Evolutionary conservation across 2,797 vertebrate species (phyloP).

Genomic region (Phrynocephalus guinanensis): DNA sequence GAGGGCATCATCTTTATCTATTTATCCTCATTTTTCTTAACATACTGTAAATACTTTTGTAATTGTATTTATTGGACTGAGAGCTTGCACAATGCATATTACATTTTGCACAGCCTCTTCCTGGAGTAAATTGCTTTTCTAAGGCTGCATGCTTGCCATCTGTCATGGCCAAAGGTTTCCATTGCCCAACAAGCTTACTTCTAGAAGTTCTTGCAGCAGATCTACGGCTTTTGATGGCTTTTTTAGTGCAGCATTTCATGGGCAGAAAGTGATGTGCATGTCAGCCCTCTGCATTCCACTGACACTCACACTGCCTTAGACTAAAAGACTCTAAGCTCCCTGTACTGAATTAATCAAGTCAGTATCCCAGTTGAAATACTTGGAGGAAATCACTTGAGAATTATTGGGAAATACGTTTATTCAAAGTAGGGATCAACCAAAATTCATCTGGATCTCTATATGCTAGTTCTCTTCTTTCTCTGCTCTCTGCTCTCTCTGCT

Average conservation of each 20-base stretch:
- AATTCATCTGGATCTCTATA: neutral
- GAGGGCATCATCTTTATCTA: neutral
- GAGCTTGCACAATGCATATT: neutral
- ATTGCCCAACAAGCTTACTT: neutral
- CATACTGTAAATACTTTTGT: neutral
- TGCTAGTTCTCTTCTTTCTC: neutral
- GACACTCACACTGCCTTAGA: neutral
- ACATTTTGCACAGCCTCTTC: constrained; percentile 1
- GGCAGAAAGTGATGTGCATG: neutral
- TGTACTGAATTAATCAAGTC: neutral
- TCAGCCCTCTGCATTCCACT: neutral
- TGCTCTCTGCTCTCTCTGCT: neutral
- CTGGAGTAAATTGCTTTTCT: neutral
- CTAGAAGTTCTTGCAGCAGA: constrained; percentile 1
- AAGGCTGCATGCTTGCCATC: constrained; percentile 9
- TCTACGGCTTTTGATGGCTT: neutral
- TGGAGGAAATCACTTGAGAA: neutral
- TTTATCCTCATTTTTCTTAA: constrained; percentile 23
- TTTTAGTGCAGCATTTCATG: neutral
- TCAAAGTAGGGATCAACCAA: neutral
- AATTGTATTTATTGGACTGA: constrained; percentile 18
- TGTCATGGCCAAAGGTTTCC: constrained; percentile 8
- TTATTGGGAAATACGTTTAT: neutral
- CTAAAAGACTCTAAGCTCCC: neutral
- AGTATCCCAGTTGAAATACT: neutral